Base-by-base conservation (phyloP, 2,797 vertebrate species). In the Cephalopachus bancanus region DNA sequence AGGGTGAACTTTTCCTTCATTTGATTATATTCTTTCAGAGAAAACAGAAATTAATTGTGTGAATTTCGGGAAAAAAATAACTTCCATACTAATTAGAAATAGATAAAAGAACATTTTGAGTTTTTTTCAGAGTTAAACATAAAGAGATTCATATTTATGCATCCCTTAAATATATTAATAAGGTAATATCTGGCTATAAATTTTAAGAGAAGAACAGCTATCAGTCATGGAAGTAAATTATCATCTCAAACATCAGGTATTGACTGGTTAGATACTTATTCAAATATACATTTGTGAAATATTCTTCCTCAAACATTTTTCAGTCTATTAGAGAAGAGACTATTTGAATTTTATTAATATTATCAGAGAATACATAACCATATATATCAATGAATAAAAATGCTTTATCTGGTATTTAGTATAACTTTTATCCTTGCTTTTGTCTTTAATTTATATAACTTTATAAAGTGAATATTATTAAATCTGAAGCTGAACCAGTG, bases 361-460 rank as follows among this genome's bases (percentile, higher is more conserved):
- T 96, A 72, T 85, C 24, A 67, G 65, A 83, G 49, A 83, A 44
- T 37, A 16, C n/a, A 17, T 67, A 16, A 19, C 4, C 16, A 60
- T 74, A 28, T 84, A 57, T 80, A 19, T 84, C n/a, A 95, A 20
- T 44, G 75, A 91, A 75, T 78, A 95, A 90, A 88, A 94, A 91
- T 91, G 17, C n/a, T 78, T 89, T 93, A 14, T 83, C 17, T 83
- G 26, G 9, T 89, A 90, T 4, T 80, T 89, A 93, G 10, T 79
- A 76, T 7, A 5, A 57, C 33, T 37, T 71, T 90, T 91, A 10
- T 74, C 67, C 26, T 89, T 90, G 78, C 86, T 78, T 71, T 96
- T 96, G 69, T 75, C 78, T 97, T 92, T 75, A 91, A n/a, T 65
- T 72, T 86, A 74, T 8, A 96, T 91, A 91, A 5, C 6, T 76